Conservation (phyloP, 2,888 invertebrate genomes). For the Drosophila setosimentum region DNA sequence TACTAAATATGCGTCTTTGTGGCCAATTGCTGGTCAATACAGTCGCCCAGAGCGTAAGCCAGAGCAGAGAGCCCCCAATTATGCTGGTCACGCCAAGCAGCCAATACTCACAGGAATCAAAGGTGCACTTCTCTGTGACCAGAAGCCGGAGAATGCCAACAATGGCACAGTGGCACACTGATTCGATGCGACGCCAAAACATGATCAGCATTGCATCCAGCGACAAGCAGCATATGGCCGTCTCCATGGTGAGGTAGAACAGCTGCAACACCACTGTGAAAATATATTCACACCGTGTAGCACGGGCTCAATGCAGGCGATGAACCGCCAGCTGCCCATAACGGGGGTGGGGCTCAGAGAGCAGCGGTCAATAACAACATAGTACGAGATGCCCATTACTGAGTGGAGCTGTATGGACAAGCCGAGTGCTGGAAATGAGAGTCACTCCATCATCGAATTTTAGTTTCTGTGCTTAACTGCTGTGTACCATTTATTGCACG, state of each 20-base stretch:
- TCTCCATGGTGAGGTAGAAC: slow-evolving; percentile 45
- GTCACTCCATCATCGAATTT: slow-evolving; percentile 45
- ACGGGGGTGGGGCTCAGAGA: slow-evolving; percentile 52
- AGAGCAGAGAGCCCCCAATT: slow-evolving; percentile 63
- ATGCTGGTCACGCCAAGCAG: slow-evolving; percentile 44
- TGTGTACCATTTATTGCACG: not conserved
- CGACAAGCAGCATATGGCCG: slow-evolving; percentile 55
- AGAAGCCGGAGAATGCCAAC: slow-evolving; percentile 49
- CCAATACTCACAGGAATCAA: slow-evolving; percentile 62
- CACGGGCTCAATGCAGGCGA: slow-evolving; percentile 55
- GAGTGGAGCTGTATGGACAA: slow-evolving; percentile 60
- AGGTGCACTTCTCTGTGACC: slow-evolving; percentile 51
- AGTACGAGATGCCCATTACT: slow-evolving; percentile 70
- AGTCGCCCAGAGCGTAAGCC: slow-evolving; percentile 63
- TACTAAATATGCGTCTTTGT: slow-evolving; percentile 4
- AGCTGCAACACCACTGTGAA: slow-evolving; percentile 33
- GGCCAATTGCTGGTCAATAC: slow-evolving; percentile 42
- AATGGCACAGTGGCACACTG: slow-evolving; percentile 66
- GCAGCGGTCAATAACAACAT: slow-evolving; percentile 40
- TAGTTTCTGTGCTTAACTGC: not conserved
- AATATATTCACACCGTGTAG: slow-evolving; percentile 46
- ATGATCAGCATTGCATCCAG: slow-evolving; percentile 59
- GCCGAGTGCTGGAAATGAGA: slow-evolving; percentile 52
- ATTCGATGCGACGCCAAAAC: slow-evolving; percentile 69
- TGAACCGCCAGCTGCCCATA: slow-evolving; percentile 67